Evolutionary conservation across 1,140 invertebrate species (phyloP).

Genomic region (Drosophila navojoa): DNA sequence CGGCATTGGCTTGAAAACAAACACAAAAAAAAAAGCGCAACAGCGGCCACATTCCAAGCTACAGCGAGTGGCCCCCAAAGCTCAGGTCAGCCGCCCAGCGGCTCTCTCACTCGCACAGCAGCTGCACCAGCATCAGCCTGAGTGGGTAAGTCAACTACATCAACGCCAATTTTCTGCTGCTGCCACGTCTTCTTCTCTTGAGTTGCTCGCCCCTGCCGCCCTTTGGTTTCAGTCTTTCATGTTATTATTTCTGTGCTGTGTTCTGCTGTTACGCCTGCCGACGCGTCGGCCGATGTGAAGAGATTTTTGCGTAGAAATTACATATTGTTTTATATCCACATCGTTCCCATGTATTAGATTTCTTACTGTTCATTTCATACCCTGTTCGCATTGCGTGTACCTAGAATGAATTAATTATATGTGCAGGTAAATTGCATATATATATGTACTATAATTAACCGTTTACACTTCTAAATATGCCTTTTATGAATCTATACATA

Average conservation of each 20-base stretch:
- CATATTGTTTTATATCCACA: slow-evolving; percentile 49
- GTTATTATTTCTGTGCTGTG: slow-evolving; percentile 32
- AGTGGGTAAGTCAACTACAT: slow-evolving; percentile 54
- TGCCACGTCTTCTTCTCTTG: slow-evolving; percentile 29
- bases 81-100: slow-evolving; percentile 42
- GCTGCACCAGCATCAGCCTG: slow-evolving; percentile 10
- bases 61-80: slow-evolving; percentile 35
- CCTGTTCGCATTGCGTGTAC: not conserved
- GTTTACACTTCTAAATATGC: too few relatives aligned
- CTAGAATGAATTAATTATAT: not conserved
- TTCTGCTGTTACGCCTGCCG: slow-evolving; percentile 31
- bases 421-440: not conserved
- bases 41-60: slow-evolving; percentile 47
- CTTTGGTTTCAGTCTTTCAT: not conserved
- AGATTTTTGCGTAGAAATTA: slow-evolving; percentile 64
- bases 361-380: not conserved
- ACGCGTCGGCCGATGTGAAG: slow-evolving; percentile 38
- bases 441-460: too few relatives aligned
- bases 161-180: slow-evolving; percentile 40
- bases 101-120: slow-evolving; percentile 15
- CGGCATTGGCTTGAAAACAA: slow-evolving; percentile 39
- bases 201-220: slow-evolving; percentile 13
- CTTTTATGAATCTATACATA: too few relatives aligned
- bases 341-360: slow-evolving; percentile 16
- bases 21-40: slow-evolving; percentile 22